Conservation (phyloP, 2,113 vertebrate species). For the Trematocara macrostoma region DNA sequence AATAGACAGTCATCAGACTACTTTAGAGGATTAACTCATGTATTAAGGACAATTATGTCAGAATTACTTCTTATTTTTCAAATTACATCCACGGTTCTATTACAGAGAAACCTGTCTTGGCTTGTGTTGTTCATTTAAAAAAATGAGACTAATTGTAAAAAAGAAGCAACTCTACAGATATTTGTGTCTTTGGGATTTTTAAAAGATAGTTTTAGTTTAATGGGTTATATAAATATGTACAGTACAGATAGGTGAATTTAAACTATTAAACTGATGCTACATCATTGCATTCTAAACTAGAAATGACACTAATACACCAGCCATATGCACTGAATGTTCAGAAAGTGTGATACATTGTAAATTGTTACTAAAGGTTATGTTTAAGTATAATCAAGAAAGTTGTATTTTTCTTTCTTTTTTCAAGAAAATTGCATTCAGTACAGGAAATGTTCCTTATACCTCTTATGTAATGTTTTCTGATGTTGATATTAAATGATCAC, state of each 20-base stretch:
- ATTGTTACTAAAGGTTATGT: neutral
- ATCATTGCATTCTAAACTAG: neutral
- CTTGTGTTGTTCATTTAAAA: neutral
- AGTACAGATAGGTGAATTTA: accelerated
- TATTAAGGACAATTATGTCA: neutral
- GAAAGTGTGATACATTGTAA: neutral
- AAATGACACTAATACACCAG: accelerated
- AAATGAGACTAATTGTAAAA: neutral
- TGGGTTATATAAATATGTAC: neutral
- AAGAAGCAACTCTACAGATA: neutral
- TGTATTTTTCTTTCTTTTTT: neutral
- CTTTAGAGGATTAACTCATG: neutral
- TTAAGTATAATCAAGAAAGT: neutral
- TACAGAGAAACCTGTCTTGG: neutral
- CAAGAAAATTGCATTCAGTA: neutral
- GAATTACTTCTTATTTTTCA: neutral
- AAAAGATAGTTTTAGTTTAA: neutral
- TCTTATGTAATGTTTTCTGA: neutral
- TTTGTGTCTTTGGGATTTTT: neutral
- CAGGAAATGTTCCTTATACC: neutral
- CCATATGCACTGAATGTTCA: neutral
- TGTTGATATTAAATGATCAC: neutral
- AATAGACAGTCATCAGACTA: neutral
- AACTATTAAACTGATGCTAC: neutral
- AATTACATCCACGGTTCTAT: neutral